A percentile compares a stretch with the other conserved stretches of the same genome.
phyloP scores from a whole-genome alignment of 2,888 invertebrate species.

The Pseudanteris insignis region DNA sequence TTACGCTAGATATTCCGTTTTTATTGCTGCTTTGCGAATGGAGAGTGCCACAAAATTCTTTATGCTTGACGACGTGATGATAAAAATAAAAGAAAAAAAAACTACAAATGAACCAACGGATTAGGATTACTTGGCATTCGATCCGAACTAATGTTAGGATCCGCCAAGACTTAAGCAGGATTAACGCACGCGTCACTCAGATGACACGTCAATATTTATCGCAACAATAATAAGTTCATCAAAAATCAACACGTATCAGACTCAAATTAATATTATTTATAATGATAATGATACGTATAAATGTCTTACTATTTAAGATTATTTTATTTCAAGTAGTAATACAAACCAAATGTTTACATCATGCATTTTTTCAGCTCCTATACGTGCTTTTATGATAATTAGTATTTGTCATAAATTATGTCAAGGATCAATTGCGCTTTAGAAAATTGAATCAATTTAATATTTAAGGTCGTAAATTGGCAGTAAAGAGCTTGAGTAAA shows the following conservation, averaged over 20 bases:
- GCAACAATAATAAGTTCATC: constrained; percentile 25
- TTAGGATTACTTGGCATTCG: constrained; percentile 26
- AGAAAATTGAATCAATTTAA: too few relatives aligned
- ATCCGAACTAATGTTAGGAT: constrained; percentile 13
- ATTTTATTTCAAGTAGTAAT: too few relatives aligned
- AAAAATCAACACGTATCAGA: constrained; percentile 14
- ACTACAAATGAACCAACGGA: constrained; percentile 2
- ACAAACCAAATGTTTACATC: too few relatives aligned
- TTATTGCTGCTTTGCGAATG: constrained; percentile 30
- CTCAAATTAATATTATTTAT: too few relatives aligned
- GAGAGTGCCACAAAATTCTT: constrained; percentile 26
- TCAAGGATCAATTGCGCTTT: too few relatives aligned
- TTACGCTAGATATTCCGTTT: constrained; percentile 26
- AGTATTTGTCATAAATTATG: too few relatives aligned
- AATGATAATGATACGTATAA: too few relatives aligned
- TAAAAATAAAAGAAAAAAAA: not conserved
- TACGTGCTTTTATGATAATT: too few relatives aligned
- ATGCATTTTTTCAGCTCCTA: too few relatives aligned
- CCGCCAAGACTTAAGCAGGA: constrained; percentile 29
- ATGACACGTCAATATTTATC: constrained; percentile 37
- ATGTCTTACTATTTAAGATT: too few relatives aligned
- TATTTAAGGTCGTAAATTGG: too few relatives aligned
- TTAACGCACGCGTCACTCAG: constrained; percentile 12
- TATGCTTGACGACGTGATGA: constrained; percentile 22
- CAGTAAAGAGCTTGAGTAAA: too few relatives aligned